phyloP scores from a whole-genome alignment of 2,113 vertebrate genomes.

The Nerophis lumbriciformis region DNA sequence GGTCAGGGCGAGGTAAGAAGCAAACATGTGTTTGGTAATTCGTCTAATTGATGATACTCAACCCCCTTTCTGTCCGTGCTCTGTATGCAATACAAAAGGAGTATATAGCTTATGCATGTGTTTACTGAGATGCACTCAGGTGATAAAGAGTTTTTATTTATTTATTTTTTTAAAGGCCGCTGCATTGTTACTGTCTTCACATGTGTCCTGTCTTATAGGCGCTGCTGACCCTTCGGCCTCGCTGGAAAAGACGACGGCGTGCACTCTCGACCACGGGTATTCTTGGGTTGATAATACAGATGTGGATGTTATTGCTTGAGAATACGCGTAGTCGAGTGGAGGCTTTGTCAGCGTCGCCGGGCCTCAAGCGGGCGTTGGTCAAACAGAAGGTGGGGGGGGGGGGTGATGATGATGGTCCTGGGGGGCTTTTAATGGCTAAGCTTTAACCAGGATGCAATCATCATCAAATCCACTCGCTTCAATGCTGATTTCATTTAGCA shows the following conservation, averaged over 20 bases:
- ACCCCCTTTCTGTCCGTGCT: too few relatives aligned
- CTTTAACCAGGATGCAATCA: conserved; percentile 39
- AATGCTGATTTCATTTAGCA: conserved; percentile 34
- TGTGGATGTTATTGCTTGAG: conserved; percentile 77
- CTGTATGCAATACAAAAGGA: too few relatives aligned
- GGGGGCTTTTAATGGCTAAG: conserved; percentile 19
- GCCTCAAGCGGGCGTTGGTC: conserved; percentile 8
- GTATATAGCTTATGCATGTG: background rate
- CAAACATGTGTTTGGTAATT: conserved; percentile 1
- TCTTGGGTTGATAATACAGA: conserved; percentile 76
- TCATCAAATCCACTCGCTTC: conserved; percentile 42
- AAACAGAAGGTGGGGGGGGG: background rate
- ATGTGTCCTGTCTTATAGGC: conserved; percentile 51
- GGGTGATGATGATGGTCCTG: background rate
- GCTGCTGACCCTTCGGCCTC: conserved; percentile 34
- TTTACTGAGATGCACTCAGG: background rate
- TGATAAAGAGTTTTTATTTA: background rate
- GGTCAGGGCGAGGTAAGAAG: background rate
- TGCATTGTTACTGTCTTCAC: conserved; percentile 38
- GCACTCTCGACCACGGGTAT: conserved; percentile 70
- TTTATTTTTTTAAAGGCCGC: background rate
- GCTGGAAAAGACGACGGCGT: conserved; percentile 32
- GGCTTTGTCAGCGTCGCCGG: conserved; percentile 50
- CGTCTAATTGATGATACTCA: too few relatives aligned
- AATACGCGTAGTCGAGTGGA: conserved; percentile 81